Percentiles rank a stretch among this genome's conserved stretches.
Evolutionary conservation across 2,113 vertebrate species (phyloP).

Genomic region (Gnathonemus longibarbis): DNA sequence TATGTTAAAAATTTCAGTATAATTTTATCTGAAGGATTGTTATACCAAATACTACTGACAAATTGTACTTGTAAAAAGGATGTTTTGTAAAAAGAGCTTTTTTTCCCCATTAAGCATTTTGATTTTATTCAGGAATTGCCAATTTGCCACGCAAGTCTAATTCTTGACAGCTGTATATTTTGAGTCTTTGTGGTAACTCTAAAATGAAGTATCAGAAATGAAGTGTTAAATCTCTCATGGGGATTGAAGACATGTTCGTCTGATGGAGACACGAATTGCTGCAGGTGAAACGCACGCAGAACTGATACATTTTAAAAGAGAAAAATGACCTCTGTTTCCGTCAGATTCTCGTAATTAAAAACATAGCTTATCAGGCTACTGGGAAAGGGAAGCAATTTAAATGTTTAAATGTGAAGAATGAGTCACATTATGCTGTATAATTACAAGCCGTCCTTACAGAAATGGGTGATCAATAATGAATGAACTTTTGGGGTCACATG

Average conservation of each 20-base stretch:
- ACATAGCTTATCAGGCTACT: slow-evolving; percentile 42
- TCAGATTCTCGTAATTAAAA: slow-evolving; percentile 52
- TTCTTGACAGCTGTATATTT: background rate
- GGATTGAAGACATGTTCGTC: background rate
- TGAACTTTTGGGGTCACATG: slow-evolving; percentile 42
- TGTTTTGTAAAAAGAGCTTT: background rate
- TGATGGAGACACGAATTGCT: background rate
- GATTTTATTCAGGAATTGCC: background rate
- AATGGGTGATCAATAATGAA: slow-evolving; percentile 61
- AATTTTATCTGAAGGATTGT: background rate
- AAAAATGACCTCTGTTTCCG: slow-evolving; percentile 4
- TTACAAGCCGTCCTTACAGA: slow-evolving; percentile 48
- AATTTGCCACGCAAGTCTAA: background rate
- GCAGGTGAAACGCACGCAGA: background rate
- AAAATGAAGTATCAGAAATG: background rate
- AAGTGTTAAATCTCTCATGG: background rate
- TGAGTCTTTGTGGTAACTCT: background rate
- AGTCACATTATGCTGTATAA: slow-evolving; percentile 58
- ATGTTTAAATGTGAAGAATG: slow-evolving; percentile 62
- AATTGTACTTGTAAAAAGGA: background rate
- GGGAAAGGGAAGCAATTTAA: slow-evolving; percentile 60
- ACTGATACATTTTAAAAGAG: slow-evolving; percentile 1
- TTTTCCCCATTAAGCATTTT: background rate
- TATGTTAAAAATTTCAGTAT: background rate
- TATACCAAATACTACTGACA: background rate